Evolutionary conservation across 1,140 invertebrate species (phyloP).

Genomic region (Panagrolaimus sp.): DNA sequence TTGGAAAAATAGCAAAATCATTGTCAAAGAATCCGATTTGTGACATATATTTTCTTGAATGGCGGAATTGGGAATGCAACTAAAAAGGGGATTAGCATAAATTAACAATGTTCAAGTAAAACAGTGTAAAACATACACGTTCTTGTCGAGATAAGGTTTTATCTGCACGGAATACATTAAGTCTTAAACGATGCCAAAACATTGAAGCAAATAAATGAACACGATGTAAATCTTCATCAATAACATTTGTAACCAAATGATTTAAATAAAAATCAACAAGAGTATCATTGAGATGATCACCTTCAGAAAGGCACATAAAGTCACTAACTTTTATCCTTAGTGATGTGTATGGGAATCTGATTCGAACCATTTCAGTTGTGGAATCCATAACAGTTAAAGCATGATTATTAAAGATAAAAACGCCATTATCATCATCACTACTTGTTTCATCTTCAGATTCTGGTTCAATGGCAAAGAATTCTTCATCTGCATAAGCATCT

Average conservation of each 20-base stretch:
- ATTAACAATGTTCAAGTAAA: too few species aligned
- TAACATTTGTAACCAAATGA: slow-evolving; percentile 5
- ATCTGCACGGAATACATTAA: slow-evolving; percentile 2
- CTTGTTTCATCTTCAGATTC: slow-evolving; percentile 4
- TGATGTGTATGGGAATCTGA: slow-evolving; percentile 5
- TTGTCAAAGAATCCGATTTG: slow-evolving; percentile 9
- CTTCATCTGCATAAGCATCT: slow-evolving; percentile 1
- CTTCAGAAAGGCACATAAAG: not conserved
- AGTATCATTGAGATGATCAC: not conserved
- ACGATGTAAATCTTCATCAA: slow-evolving; percentile 1
- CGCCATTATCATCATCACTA: not conserved
- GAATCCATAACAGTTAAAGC: slow-evolving; percentile 8
- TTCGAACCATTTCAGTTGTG: slow-evolving; percentile 4
- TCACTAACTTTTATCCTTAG: slow-evolving; percentile 4
- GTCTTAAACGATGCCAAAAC: slow-evolving; percentile 8
- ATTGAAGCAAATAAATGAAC: slow-evolving; percentile 14
- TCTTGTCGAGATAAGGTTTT: not conserved
- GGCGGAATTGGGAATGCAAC: slow-evolving; percentile 13
- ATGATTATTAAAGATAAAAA: not conserved
- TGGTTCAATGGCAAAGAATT: not conserved
- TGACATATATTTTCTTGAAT: slow-evolving; percentile 7
- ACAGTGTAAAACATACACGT: not conserved
- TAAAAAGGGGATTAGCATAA: too few species aligned
- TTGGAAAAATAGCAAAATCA: slow-evolving; percentile 13
- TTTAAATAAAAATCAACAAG: slow-evolving; percentile 17